Evolutionary conservation across 2,888 invertebrate species (phyloP), one percentile per base, ranked within the genome.

Genomic region (Margaritifera margaritifera): DNA sequence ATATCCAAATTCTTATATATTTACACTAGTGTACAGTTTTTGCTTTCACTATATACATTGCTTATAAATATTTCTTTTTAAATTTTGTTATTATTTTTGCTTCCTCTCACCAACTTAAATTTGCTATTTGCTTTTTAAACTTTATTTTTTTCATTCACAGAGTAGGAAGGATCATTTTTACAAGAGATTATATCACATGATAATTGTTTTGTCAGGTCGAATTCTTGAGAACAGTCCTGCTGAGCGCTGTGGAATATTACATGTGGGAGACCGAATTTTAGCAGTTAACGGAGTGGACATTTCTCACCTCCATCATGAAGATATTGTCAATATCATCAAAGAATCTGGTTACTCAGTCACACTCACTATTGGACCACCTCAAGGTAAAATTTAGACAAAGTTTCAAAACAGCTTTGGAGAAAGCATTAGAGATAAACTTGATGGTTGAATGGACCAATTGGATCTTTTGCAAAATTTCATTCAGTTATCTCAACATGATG

Each of bases 291-390:
- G 95, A 74, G 94, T 95, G 66, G 94, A 96, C 85, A 97, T 99
- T 79, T 94, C 95, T 73, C 94, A 95, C 87, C 93, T 98, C 90
- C 95, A 95, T 80, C 99, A 99, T 88, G 97, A 97, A 52, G 97
- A 98, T 87, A 97, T 99, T 71, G 98, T 99, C 4, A 96, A 97
- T 88, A 93, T 99, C 74, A 99, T 99, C 87, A 99, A 98, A 90
- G 97, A 96, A 88, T 98, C 98, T 0, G 98, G 98, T 27, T 93
- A 95, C 79, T 93, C 95, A 62, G 97, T 98, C 70, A 95, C 96
- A 0, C 83, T 91, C 50, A 90, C 90, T 22, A 87, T 91, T 22
- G 90, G 89, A 19, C 85, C 89, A 52, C 89, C 90, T 2, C 80
- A 80, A 71, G 86, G 85, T 85, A 74, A 74, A 69, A 42, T 42